A percentile compares a stretch with the other conserved stretches of the same genome.
Conservation (phyloP, 2,888 invertebrate species). For the Trichopoda pennipes region DNA sequence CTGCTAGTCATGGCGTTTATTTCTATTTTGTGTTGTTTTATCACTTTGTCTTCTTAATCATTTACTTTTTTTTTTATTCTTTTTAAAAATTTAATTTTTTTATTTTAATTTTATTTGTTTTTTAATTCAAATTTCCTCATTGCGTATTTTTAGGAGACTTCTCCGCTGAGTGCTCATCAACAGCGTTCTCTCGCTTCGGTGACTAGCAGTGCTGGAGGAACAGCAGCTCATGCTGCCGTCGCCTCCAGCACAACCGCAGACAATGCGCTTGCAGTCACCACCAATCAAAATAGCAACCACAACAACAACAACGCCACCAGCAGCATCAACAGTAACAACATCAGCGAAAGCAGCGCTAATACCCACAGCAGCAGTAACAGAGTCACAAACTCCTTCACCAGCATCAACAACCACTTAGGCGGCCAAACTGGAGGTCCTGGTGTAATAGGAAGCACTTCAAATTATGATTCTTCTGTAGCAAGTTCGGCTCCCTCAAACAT, state of each 20-base stretch:
- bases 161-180: slow-evolving; percentile 79
- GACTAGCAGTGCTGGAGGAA: slow-evolving; percentile 73
- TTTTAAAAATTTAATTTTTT: no score
- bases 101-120: no score
- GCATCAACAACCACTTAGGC: slow-evolving; percentile 60
- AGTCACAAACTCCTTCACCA: slow-evolving; percentile 66
- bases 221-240: slow-evolving; percentile 71
- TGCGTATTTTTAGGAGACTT: slow-evolving; percentile 75
- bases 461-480: slow-evolving; percentile 37
- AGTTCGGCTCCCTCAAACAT: slow-evolving; percentile 84
- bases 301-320: slow-evolving; percentile 49
- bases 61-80: neutral
- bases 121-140: neutral
- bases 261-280: slow-evolving; percentile 63
- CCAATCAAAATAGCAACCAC: slow-evolving; percentile 65
- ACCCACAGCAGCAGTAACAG: slow-evolving; percentile 57
- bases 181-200: slow-evolving; percentile 74
- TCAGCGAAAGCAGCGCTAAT: slow-evolving; percentile 64
- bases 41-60: no score
- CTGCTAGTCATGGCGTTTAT: no score
- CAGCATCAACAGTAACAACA: slow-evolving; percentile 63
- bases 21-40: no score
- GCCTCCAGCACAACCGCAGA: slow-evolving; percentile 69
- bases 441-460: slow-evolving; percentile 37
- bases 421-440: slow-evolving; percentile 8